Base-by-base conservation (phyloP, 2,113 vertebrate genomes). In the Megaceryle torquata region DNA sequence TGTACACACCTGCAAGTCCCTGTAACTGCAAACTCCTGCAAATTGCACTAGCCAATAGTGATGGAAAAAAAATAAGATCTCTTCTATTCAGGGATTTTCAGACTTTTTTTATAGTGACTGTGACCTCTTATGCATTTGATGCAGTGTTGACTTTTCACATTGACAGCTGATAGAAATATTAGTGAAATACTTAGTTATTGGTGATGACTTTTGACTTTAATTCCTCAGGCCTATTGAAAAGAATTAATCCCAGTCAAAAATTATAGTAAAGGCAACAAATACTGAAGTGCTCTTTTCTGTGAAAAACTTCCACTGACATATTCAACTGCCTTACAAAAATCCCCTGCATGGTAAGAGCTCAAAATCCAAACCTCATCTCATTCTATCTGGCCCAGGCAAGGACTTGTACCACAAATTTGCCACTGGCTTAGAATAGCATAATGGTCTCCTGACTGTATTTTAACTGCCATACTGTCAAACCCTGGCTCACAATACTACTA, bases 341-440 rank as follows among this genome's bases (percentile, higher is more conserved):
- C 72, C 57, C 44, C n/a, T 48, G 29, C 7, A 12, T 3, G 6
- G 11, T 1, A 3, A 83, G 33, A 72, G 25, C 43, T 85, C 76
- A 56, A 86, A 81, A 71, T 46, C 16, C 51, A 11, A 41, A 84
- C 5, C 13, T 53, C 13, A 10, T 39, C 17, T 46, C 39, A 5
- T n/a, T 57, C 22, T 43, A 11, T 15, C 26, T 43, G 25, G 6
- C 25, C 76, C 24, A 61, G 31, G 19, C n/a, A 91, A 83, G 21
- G 28, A 50, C 28, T 41, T 18, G 26, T 37, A 72, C 51, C 25
- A 29, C 1, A 1, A 5, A 5, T 50, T 82, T 3, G 6, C 9
- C 24, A 8, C 4, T 10, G 44, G 20, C 7, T 56, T 71, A 24
- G 0, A 3, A 7, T 7, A 56, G 3, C 11, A 11, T 63, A 59